These are phyloP conservation scores for Sinocyclocheilus maitianheensis DNA, from an alignment of 2,113 vertebrate species.

Conservation along the genomic window DNA sequence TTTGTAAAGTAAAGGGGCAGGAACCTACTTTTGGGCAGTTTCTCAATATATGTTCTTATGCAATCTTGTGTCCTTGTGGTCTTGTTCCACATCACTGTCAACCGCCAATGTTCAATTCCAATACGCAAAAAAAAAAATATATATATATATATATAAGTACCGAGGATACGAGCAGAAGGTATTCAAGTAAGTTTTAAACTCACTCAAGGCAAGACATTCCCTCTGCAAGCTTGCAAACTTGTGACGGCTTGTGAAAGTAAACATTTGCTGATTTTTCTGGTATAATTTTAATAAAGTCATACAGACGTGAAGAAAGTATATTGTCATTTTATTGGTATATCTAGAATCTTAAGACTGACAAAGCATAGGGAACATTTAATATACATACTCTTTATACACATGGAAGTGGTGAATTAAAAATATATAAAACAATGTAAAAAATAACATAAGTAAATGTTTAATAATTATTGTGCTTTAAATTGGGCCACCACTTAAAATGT, in stretches of 20 bases:
- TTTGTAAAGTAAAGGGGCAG: neutral
- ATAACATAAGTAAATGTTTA: too few relatives aligned
- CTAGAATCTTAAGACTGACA: neutral
- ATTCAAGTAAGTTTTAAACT: neutral
- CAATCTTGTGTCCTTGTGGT: too few relatives aligned
- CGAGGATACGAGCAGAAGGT: neutral
- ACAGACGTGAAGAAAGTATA: neutral
- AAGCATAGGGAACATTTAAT: neutral
- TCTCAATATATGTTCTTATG: too few relatives aligned
- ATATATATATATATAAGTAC: neutral
- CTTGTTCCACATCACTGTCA: too few relatives aligned
- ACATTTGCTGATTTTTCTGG: neutral
- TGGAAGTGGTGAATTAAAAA: neutral
- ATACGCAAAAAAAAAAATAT: too few relatives aligned
- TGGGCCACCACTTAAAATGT: neutral
- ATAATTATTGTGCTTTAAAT: too few relatives aligned
- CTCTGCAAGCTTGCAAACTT: neutral
- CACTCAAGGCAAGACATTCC: neutral
- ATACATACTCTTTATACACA: neutral
- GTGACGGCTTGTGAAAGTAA: neutral
- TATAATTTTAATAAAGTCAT: neutral
- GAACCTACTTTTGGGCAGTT: neutral
- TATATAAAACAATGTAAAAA: too few relatives aligned
- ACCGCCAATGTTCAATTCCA: too few relatives aligned
- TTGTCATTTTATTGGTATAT: neutral